Percentiles rank a stretch among this genome's conserved stretches.
Conservation (phyloP, 2,113 vertebrate species). For the Picathartes gymnocephalus region DNA sequence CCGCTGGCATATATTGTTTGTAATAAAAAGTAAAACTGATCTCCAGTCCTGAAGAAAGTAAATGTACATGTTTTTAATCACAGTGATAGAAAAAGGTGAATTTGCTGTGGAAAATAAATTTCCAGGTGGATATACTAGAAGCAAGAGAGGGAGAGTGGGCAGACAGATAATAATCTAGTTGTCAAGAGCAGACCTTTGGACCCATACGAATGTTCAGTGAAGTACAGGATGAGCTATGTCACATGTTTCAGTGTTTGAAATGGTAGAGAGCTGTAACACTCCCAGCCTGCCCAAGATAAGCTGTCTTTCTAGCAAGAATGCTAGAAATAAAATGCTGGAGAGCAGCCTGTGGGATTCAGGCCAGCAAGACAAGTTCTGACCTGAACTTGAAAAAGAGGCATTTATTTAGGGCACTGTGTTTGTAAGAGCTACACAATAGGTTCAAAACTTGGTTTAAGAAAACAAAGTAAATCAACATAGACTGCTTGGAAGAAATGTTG, state of each 20-base stretch:
- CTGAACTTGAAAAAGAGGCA: neutral
- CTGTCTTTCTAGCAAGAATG: neutral
- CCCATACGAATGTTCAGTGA: neutral
- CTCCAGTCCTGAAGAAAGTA: neutral
- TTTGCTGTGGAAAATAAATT: neutral
- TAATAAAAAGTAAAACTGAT: neutral
- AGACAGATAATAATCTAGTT: neutral
- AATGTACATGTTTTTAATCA: neutral
- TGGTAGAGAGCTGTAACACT: neutral
- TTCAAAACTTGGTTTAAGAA: constrained; percentile 16
- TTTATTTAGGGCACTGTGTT: neutral
- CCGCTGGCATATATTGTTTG: neutral
- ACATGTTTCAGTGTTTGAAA: neutral
- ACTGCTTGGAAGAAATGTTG: constrained; percentile 19
- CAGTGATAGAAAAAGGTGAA: neutral
- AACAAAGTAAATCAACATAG: constrained; percentile 21
- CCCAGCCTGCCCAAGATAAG: neutral
- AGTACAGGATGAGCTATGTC: neutral
- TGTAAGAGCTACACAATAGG: neutral
- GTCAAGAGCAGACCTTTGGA: neutral
- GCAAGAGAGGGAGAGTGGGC: neutral
- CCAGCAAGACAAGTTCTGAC: neutral
- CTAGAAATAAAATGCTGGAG: neutral
- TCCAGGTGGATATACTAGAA: neutral
- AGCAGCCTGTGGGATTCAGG: neutral